These are phyloP conservation scores for Seladonia tumulorum DNA, from an alignment of 2,888 invertebrate genomes.

Conservation along the genomic window DNA sequence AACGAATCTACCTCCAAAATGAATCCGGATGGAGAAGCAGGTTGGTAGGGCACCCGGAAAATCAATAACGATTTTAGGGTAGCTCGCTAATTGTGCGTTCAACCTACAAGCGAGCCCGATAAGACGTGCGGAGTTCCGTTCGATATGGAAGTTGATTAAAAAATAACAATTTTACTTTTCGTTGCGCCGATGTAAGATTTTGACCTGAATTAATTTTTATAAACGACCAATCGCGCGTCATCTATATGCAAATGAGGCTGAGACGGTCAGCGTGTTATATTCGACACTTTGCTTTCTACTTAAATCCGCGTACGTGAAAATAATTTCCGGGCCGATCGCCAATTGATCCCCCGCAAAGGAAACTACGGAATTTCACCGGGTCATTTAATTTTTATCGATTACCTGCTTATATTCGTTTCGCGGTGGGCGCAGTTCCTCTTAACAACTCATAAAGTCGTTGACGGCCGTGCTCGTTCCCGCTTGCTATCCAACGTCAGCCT, in stretches of 20 bases:
- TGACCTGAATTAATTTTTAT: no score
- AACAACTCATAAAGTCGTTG: slow-evolving; percentile 80
- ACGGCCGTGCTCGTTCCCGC: slow-evolving; percentile 47
- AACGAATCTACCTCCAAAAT: not conserved
- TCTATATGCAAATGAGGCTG: no score
- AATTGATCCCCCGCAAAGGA: slow-evolving; percentile 68
- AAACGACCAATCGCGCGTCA: no score
- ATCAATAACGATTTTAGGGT: slow-evolving; percentile 14
- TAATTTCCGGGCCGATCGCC: slow-evolving; percentile 52
- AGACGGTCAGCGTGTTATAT: no score
- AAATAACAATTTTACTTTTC: not conserved
- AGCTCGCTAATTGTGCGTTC: slow-evolving; percentile 19
- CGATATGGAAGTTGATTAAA: not conserved
- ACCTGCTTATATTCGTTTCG: slow-evolving; percentile 67
- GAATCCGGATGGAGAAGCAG: slow-evolving; percentile 11
- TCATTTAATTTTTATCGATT: slow-evolving; percentile 78
- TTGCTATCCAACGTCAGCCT: slow-evolving; percentile 34
- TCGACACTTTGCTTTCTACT: no score
- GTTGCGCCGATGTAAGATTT: not conserved
- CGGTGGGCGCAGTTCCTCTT: slow-evolving; percentile 71
- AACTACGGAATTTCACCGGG: slow-evolving; percentile 73
- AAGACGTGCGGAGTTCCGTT: not conserved
- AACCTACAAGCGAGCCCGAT: slow-evolving; percentile 3
- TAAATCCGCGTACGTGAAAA: slow-evolving; percentile 6
- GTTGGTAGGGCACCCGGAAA: slow-evolving; percentile 7